Base-by-base conservation (phyloP, 2,113 vertebrate species). In the Asarcornis scutulata region DNA sequence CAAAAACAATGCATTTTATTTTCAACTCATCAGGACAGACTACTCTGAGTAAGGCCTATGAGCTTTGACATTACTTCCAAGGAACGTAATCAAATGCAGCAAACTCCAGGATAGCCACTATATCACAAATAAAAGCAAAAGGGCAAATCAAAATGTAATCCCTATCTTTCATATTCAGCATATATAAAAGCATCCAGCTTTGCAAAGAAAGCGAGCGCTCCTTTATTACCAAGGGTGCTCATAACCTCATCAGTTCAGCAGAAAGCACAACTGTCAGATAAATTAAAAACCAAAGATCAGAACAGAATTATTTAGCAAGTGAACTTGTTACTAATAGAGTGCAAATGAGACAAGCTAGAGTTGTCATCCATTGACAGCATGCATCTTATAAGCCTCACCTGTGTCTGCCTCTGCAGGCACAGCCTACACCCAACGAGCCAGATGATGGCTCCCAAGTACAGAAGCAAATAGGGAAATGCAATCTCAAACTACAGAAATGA, bases 261-360 rank as follows among this genome's bases (percentile, higher is more conserved):
- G 73, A 92, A 93, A 88, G 32, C 69, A 76, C 67, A 94, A 93
- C 36, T 85, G 87, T 75, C 71, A 91, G 63, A 26, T 82, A 86
- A 91, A 92, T 89, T 80, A 91, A 94, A 92, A 95, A 88, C 40
- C 59, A 78, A 90, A 91, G 76, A 80, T 93, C 71, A 86, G 84
- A 87, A 80, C 31, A 58, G 78, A 91, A 78, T 86, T 96, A 85
- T 83, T 92, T 83, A 84, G 83, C 71, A 93, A 96, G 88, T 73
- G 52, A 91, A 88, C 68, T 81, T 72, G 22, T 75, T 84, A 91
- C 74, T 95, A 96, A 96, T 9, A 83, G 74, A 87, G 85, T 60
- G 58, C 87, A 95, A 95, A 96, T 73, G 67, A 81, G 77, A 93
- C 64, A 87, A 93, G 80, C 16, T 78, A 23, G 32, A 92, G 83